Percentiles rank a stretch among this genome's conserved stretches.
Conservation (phyloP, 2,113 vertebrate genomes). For the Neolamprologus hecqui region DNA sequence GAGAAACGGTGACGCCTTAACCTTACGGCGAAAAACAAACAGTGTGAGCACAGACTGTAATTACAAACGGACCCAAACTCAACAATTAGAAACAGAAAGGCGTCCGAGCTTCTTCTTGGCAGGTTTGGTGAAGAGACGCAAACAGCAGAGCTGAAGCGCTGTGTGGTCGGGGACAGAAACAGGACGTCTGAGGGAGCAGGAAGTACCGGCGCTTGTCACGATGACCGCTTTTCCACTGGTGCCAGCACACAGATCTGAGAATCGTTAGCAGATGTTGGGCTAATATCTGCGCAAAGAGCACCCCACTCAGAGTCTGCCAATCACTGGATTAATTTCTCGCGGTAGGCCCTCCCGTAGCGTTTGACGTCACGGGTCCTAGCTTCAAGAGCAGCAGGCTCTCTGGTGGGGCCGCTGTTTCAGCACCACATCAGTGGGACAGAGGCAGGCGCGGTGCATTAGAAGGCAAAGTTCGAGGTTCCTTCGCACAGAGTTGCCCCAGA, state of each 20-base stretch:
- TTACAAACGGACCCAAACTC: background rate
- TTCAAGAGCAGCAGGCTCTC: background rate
- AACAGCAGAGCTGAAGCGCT: slow-evolving; percentile 29
- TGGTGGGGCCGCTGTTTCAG: background rate
- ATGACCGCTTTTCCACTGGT: background rate
- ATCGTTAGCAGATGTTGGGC: background rate
- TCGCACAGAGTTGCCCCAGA: fast-evolving
- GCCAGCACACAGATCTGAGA: background rate
- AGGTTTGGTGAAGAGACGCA: slow-evolving; percentile 60
- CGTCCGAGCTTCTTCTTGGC: slow-evolving; percentile 59
- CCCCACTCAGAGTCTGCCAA: background rate
- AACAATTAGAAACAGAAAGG: background rate
- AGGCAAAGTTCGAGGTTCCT: background rate
- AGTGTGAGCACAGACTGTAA: background rate
- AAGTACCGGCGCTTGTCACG: background rate
- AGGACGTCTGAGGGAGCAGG: background rate
- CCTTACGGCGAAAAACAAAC: background rate
- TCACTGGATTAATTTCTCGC: background rate
- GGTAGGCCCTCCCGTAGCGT: background rate
- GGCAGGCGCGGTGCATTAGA: background rate
- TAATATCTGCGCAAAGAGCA: fast-evolving
- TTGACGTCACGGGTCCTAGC: background rate
- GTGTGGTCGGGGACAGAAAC: background rate
- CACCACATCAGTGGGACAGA: background rate
- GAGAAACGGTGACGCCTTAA: background rate